Base-by-base conservation (phyloP, 2,113 vertebrate genomes). In the Albula goreensis region DNA sequence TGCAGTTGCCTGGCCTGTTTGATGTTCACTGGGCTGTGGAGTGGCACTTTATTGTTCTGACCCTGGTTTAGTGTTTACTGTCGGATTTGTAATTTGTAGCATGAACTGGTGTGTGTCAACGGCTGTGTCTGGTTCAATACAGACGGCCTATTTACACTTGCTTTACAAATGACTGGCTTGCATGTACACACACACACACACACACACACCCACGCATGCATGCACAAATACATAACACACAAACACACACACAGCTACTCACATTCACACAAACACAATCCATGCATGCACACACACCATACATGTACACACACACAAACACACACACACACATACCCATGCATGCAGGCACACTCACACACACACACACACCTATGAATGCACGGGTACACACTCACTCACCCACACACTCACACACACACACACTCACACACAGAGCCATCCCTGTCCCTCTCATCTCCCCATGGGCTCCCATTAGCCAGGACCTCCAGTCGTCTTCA, bases 391-490 rank as follows among this genome's bases (percentile, higher is more conserved):
- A 85, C 82, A 81, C 86, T 83, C 86, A 90, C 86, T 86, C 70
- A 88, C 83, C 19, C 74, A 84, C 41, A 85, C 80, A 56, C 85
- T 85, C 86, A 81, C 78, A 83, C 88, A 89, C 89, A 87, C 50
- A 86, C 90, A 89, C 89, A 89, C 66, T 83, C 66, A 88, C 80
- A 88, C 86, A 90, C 89, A 91, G 87, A 83, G 70, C 87, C 88
- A 91, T 41, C 31, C 31, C 86, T 89, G 89, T 90, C 89, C 88
- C 92, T 95, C 92, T 95, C 92, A 95, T 95, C 94, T 95, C 94
- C 89, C 89, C 94, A 93, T 96, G 95, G 93, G 92, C 93, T 95
- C 94, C 94, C 93, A 96, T 96, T 96, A 95, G 93, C 90, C 85
- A 78, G 90, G 94, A 95, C 93, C 94, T 95, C 91, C 93, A 93